These are phyloP conservation scores for Peromyscus maniculatus DNA, from an alignment of 2,113 vertebrate species.

Conservation along the genomic window DNA sequence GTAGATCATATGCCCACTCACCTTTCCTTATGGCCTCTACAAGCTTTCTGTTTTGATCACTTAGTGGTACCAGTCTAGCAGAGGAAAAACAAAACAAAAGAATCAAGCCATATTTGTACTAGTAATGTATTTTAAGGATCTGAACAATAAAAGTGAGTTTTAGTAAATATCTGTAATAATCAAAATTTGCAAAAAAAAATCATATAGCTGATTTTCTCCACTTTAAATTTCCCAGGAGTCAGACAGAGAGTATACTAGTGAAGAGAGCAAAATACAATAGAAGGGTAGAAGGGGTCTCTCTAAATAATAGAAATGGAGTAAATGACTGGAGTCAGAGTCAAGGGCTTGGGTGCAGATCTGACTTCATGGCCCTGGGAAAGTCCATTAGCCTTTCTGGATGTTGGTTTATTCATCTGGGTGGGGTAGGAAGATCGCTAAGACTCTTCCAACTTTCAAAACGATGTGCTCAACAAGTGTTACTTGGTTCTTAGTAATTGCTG, in stretches of 20 bases:
- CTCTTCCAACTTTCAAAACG: constrained; percentile 15
- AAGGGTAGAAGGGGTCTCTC: not conserved
- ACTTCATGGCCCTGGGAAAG: not conserved
- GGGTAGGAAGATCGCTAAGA: not conserved
- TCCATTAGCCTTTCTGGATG: not conserved
- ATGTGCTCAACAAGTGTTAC: not conserved
- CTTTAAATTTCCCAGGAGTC: constrained; percentile 34
- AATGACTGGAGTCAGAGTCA: not conserved
- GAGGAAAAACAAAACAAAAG: constrained; percentile 1
- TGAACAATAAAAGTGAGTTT: constrained; percentile 38
- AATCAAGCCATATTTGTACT: constrained; percentile 38
- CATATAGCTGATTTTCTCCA: not conserved
- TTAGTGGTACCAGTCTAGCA: constrained; percentile 88
- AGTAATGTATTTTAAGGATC: not conserved
- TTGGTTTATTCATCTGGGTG: not conserved
- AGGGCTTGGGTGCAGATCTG: not conserved
- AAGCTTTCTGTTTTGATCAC: constrained; percentile 89
- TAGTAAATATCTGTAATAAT: constrained; percentile 45
- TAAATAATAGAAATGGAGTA: not conserved
- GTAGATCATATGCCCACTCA: constrained; percentile 68
- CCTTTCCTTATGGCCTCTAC: constrained; percentile 90
- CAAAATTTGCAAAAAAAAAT: not conserved
- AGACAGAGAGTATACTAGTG: not conserved
- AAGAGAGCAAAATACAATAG: not conserved
- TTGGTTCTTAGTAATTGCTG: constrained; percentile 24